Evolutionary conservation across 1,140 invertebrate genomes (phyloP).

Genomic region (Acromyrmex heyeri): DNA sequence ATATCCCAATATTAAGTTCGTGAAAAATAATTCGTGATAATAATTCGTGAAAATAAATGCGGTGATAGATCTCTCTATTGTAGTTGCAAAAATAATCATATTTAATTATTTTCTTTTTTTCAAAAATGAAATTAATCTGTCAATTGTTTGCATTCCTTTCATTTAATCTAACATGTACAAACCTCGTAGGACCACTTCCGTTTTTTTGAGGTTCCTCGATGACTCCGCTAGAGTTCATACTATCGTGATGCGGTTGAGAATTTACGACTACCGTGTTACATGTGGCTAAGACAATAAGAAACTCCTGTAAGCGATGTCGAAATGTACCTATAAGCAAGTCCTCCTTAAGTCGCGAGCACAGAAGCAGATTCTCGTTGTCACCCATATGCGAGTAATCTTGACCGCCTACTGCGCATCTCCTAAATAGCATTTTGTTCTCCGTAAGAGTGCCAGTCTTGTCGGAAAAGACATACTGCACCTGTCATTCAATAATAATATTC

Average conservation of each 20-base stretch:
- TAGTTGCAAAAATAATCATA: not conserved
- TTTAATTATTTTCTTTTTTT: not conserved
- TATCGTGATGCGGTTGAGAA: slow-evolving; percentile 95
- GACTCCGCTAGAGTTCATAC: slow-evolving; percentile 93
- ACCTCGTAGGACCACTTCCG: slow-evolving; percentile 73
- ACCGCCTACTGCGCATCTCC: slow-evolving; percentile 95
- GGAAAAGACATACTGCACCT: slow-evolving; percentile 98
- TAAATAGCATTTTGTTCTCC: slow-evolving; percentile 99
- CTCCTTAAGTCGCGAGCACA: slow-evolving; percentile 90
- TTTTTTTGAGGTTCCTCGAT: slow-evolving; percentile 86
- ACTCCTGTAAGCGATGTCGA: slow-evolving; percentile 92
- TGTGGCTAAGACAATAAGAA: slow-evolving; percentile 96
- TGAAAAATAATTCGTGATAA: not conserved
- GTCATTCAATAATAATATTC: slow-evolving; percentile 61
- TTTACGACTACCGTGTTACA: slow-evolving; percentile 99
- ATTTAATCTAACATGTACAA: slow-evolving; percentile 32
- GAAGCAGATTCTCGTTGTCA: slow-evolving; percentile 88
- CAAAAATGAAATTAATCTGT: not conserved
- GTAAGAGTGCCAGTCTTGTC: slow-evolving; percentile 99
- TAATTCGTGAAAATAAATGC: not conserved
- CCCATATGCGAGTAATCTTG: slow-evolving; percentile 95
- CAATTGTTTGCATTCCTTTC: not conserved
- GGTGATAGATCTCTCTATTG: not conserved
- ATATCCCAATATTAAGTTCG: not conserved
- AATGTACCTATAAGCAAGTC: slow-evolving; percentile 88